These are phyloP conservation scores for Porites rus DNA, from an alignment of 92 coral and sea anemone genomes.

Conservation along the genomic window DNA sequence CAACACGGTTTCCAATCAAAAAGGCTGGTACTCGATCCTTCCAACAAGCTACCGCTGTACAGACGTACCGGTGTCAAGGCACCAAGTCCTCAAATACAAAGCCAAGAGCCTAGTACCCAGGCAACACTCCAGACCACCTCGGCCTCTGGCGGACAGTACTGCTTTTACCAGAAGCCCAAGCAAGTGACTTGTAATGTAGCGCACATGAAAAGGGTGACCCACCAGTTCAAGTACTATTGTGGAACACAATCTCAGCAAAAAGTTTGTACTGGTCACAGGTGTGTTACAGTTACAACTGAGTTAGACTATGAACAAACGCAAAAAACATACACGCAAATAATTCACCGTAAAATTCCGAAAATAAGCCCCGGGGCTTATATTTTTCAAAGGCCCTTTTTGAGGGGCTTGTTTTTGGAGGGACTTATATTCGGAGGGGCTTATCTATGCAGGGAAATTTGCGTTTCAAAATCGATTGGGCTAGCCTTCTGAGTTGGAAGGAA, in stretches of 20 bases:
- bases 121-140: slow-evolving; percentile 23
- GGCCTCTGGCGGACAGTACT: slow-evolving; percentile 63
- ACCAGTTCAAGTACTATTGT: slow-evolving; percentile 73
- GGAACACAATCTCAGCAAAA: slow-evolving; percentile 49
- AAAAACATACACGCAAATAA: neutral
- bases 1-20: neutral
- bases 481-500: no score
- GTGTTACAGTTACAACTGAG: neutral
- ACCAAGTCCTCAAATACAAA: slow-evolving; percentile 36
- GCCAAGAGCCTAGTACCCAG: slow-evolving; percentile 17
- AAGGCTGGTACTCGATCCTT: slow-evolving; percentile 25
- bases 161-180: slow-evolving; percentile 72
- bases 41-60: slow-evolving; percentile 49
- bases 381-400: no score
- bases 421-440: no score
- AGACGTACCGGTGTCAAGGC: slow-evolving; percentile 22
- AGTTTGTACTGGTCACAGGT: slow-evolving; percentile 83
- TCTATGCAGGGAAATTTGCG: no score
- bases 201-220: slow-evolving; percentile 65
- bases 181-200: slow-evolving; percentile 82
- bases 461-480: no score
- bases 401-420: no score
- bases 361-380: no score
- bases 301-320: neutral
- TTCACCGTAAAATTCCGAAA: no score